Conservation (phyloP, 2,113 vertebrate genomes). For the Misgurnus mizolepis region DNA sequence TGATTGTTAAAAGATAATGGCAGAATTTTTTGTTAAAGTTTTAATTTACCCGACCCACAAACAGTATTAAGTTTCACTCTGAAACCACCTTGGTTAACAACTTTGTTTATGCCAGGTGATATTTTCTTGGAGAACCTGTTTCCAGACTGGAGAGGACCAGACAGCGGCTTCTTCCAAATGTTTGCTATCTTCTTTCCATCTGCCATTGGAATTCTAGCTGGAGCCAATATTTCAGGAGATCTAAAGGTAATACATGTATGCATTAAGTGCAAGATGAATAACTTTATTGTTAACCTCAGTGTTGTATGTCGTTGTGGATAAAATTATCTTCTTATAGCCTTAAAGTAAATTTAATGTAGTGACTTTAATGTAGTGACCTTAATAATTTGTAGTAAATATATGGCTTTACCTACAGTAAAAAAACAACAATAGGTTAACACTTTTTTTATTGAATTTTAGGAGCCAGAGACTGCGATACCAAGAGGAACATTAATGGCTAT, state of each 20-base stretch:
- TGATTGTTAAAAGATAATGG: too few relatives aligned
- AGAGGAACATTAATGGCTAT: slow-evolving; percentile 74
- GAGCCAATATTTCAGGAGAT: slow-evolving; percentile 78
- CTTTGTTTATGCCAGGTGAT: slow-evolving; percentile 56
- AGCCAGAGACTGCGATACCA: slow-evolving; percentile 71
- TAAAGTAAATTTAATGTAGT: too few relatives aligned
- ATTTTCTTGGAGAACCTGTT: slow-evolving; percentile 71
- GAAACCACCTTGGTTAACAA: too few relatives aligned
- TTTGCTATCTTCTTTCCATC: slow-evolving; percentile 81
- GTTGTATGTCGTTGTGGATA: too few relatives aligned
- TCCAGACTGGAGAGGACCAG: slow-evolving; percentile 59
- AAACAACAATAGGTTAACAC: too few relatives aligned
- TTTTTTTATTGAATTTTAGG: slow-evolving; percentile 50
- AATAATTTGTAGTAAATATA: too few relatives aligned
- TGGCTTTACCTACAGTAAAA: too few relatives aligned
- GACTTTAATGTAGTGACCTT: too few relatives aligned
- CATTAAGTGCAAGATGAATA: too few relatives aligned
- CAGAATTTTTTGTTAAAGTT: background rate
- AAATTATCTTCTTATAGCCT: too few relatives aligned
- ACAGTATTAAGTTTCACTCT: too few relatives aligned
- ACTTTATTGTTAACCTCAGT: too few relatives aligned
- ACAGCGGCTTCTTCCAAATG: slow-evolving; percentile 70
- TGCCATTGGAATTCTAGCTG: slow-evolving; percentile 73
- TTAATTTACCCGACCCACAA: background rate
- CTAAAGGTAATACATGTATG: slow-evolving; percentile 65